Conservation (phyloP, 1,140 invertebrate genomes). For the Macrobrachium rosenbergii region DNA sequence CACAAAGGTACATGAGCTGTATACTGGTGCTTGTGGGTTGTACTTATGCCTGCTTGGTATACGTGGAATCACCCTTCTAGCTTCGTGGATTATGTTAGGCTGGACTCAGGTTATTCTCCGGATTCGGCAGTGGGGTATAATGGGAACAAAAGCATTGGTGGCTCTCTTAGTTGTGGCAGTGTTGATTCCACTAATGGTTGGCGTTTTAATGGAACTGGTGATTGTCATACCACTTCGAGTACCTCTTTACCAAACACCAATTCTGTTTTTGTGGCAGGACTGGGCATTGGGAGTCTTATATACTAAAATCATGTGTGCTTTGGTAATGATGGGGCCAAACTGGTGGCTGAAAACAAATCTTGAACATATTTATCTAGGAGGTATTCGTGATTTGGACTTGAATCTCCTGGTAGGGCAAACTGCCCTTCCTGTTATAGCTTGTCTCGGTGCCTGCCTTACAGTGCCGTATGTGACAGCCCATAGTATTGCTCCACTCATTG, state of each 20-base stretch:
- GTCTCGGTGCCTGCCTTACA: slow-evolving; percentile 88
- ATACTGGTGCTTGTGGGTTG: slow-evolving; percentile 93
- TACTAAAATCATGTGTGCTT: slow-evolving; percentile 97
- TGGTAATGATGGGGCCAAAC: slow-evolving; percentile 98
- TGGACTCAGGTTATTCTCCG: slow-evolving; percentile 72
- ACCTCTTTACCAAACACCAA: slow-evolving; percentile 92
- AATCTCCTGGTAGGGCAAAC: slow-evolving; percentile 87
- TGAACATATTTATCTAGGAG: slow-evolving; percentile 87
- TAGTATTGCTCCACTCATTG: slow-evolving; percentile 83
- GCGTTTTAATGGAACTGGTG: slow-evolving; percentile 90
- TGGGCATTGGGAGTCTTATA: slow-evolving; percentile 97
- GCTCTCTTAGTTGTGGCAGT: slow-evolving; percentile 84
- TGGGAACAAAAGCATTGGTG: slow-evolving; percentile 75
- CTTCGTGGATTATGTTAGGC: slow-evolving; percentile 90
- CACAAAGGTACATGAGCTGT: slow-evolving; percentile 88
- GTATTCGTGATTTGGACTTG: slow-evolving; percentile 92
- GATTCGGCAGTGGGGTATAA: slow-evolving; percentile 67
- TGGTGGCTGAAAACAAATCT: slow-evolving; percentile 92
- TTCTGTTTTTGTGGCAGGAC: slow-evolving; percentile 90
- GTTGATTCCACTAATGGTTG: slow-evolving; percentile 92
- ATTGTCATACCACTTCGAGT: slow-evolving; percentile 94
- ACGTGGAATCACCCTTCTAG: slow-evolving; percentile 82
- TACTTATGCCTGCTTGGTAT: slow-evolving; percentile 93
- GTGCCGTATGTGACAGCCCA: slow-evolving; percentile 91
- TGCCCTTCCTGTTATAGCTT: slow-evolving; percentile 89